These are phyloP conservation scores for Danionella cerebrum DNA, from an alignment of 2,113 vertebrate genomes.

Conservation along the genomic window DNA sequence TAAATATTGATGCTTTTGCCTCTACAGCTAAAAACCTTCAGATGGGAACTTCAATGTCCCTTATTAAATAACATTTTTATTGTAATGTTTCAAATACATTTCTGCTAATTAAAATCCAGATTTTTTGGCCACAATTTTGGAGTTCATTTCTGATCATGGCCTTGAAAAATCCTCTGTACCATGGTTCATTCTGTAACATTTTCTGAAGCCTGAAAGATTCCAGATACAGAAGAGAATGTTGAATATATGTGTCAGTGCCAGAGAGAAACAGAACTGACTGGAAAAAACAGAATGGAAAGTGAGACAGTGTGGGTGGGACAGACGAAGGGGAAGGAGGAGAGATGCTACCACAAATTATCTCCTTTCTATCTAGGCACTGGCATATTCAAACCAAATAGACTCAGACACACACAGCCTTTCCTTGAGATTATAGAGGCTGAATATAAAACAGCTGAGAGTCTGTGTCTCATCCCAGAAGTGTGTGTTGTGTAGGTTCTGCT, in stretches of 20 bases:
- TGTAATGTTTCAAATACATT: too few species aligned
- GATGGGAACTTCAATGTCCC: too few species aligned
- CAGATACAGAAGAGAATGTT: slow-evolving; percentile 8
- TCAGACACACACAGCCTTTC: slow-evolving; percentile 1
- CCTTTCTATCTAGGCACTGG: neutral
- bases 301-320: slow-evolving; percentile 10
- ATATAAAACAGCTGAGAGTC: slow-evolving; percentile 36
- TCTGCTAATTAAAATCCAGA: neutral
- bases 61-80: too few species aligned
- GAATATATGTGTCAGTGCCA: neutral
- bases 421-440: slow-evolving; percentile 32
- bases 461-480: slow-evolving; percentile 41
- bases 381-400: neutral
- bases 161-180: neutral
- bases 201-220: slow-evolving; percentile 2
- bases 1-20: too few species aligned
- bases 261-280: neutral
- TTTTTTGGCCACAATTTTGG: too few species aligned
- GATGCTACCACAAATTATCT: slow-evolving; percentile 17
- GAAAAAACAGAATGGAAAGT: slow-evolving; percentile 2
- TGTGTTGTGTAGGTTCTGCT: slow-evolving; percentile 34
- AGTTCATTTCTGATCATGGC: too few species aligned
- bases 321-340: neutral
- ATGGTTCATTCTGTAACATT: slow-evolving; percentile 8
- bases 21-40: too few species aligned